Evolutionary conservation across 2,888 invertebrate species (phyloP), one percentile per base, ranked within the genome.

Genomic region (Taenaris catops): DNA sequence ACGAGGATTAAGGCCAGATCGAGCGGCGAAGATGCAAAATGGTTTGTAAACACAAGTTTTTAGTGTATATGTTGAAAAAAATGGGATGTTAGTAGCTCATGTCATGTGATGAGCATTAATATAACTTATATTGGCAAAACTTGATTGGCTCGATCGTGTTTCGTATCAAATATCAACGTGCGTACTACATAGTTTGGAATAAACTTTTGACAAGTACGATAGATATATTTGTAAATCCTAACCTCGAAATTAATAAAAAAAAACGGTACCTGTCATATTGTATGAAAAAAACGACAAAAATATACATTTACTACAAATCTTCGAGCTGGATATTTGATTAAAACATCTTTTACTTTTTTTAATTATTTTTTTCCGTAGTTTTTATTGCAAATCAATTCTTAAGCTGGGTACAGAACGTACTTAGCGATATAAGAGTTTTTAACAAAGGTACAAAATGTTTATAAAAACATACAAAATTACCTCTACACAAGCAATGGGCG

Each of bases 271-370:
- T 84, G 84, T 78, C 79, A 78, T n/a, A 80, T 80, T 78, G 79
- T 81, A 80, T 78, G 76, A 61, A 79, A 16, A 5, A 7, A 76
- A 81, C 73, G 70, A 14, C n/a, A 8, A 65, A 78, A 84, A 84
- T 84, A 83, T 83, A 83, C 78, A 79, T 84, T 84, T 84, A 83
- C 84, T 80, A 83, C 80, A 79, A 84, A 84, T 80, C 81, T 83
- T 79, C 69, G 70, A 74, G 65, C 55, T 49, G 45, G 63, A 62
- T 49, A 58, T 80, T 80, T 75, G 34, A 48, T 51, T 39, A 47
- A 51, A 51, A 38, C 43, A 41, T 37, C 31, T 48, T 39, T 38
- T 36, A 41, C 36, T 43, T 46, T 48, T 49, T 7, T 23, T 1
- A n/a, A n/a, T n/a, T n/a, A n/a, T n/a, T n/a, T n/a, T n/a, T n/a